Percentiles rank a stretch among this genome's conserved stretches.
phyloP scores from a whole-genome alignment of 1,140 invertebrate species.

The Polypedilum vanderplanki region DNA sequence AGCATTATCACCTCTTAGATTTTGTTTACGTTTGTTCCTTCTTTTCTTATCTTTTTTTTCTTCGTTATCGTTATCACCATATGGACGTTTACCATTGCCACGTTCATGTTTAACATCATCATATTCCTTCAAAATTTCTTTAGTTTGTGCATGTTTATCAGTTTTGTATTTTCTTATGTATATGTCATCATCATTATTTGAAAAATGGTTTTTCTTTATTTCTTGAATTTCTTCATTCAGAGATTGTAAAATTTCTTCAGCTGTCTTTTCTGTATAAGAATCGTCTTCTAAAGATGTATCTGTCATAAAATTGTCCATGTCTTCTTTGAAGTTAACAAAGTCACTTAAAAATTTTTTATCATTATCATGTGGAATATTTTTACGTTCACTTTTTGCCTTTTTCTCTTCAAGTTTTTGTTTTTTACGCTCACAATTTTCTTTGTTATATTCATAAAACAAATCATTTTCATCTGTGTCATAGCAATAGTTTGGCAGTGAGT shows the following conservation, averaged over 20 bases:
- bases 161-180: background rate
- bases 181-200: background rate
- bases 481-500: constrained; percentile 12
- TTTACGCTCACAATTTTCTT: background rate
- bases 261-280: background rate
- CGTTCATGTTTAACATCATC: background rate
- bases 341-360: background rate
- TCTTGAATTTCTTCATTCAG: background rate
- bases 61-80: background rate
- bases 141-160: background rate
- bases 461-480: background rate
- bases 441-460: constrained; percentile 20
- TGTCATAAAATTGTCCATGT: too few relatives aligned
- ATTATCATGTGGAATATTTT: background rate
- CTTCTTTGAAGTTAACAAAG: background rate
- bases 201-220: background rate
- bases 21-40: background rate
- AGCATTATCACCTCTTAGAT: background rate
- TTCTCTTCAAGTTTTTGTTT: background rate
- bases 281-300: too few relatives aligned
- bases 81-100: background rate
- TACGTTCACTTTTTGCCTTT: background rate
- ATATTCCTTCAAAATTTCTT: background rate
- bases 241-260: background rate
- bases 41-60: background rate